A percentile compares a stretch with the other conserved stretches of the same genome.
phyloP scores from a whole-genome alignment of 2,888 invertebrate species.

The Tetragonula carbonaria region DNA sequence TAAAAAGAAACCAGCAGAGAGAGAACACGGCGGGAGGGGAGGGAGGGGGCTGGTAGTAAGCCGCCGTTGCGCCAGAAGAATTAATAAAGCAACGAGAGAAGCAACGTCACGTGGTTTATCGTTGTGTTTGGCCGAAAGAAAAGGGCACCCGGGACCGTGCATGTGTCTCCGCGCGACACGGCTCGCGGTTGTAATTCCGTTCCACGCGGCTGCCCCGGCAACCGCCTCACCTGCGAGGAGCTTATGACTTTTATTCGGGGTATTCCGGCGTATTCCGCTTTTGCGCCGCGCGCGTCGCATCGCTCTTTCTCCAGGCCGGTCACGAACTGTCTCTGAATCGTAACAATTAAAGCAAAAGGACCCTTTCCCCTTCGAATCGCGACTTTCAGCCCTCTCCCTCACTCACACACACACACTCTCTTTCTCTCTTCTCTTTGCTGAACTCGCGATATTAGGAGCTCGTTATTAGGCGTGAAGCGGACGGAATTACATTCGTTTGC shows the following conservation, averaged over 20 bases:
- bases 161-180: background rate
- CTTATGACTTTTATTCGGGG: constrained; percentile 57
- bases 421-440: no score
- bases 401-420: no score
- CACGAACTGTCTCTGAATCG: constrained; percentile 72
- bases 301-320: constrained; percentile 63
- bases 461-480: constrained; percentile 5
- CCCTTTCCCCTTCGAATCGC: background rate
- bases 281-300: background rate
- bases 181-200: constrained; percentile 52
- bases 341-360: constrained; percentile 73
- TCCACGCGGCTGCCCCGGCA: constrained; percentile 37
- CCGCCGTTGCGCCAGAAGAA: constrained; percentile 34
- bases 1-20: background rate
- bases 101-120: constrained; percentile 47
- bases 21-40: no score
- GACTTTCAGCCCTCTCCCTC: no score
- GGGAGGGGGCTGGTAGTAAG: background rate
- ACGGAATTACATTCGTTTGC: constrained; percentile 8
- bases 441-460: background rate
- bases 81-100: constrained; percentile 59
- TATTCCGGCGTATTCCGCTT: constrained; percentile 13
- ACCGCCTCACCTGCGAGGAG: constrained; percentile 26
- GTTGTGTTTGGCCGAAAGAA: constrained; percentile 49
- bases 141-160: constrained; percentile 14